Percentiles rank a stretch among this genome's conserved stretches.
These are phyloP conservation scores for Ellobium chinense DNA, from an alignment of 2,888 invertebrate genomes.

Conservation along the genomic window DNA sequence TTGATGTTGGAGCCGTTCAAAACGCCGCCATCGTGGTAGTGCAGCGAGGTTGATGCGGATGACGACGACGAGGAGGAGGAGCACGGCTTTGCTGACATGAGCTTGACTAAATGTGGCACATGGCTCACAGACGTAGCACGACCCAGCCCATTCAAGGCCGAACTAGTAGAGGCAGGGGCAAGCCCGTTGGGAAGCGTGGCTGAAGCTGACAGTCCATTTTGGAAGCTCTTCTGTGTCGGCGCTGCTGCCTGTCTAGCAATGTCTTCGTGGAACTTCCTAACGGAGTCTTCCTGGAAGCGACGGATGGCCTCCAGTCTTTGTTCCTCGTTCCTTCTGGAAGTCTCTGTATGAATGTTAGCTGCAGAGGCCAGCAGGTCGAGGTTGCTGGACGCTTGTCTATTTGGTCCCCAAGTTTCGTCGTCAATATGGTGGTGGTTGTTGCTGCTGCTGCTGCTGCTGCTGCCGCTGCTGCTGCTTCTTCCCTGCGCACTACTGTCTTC, in stretches of 20 bases:
- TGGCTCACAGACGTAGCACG: not conserved
- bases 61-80: not conserved
- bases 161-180: too few relatives aligned
- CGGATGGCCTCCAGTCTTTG: not conserved
- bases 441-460: too few relatives aligned
- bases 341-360: constrained; percentile 24
- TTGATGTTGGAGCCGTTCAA: not conserved
- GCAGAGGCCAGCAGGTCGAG: constrained; percentile 30
- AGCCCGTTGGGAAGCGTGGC: too few relatives aligned
- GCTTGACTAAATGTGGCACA: not conserved
- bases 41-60: not conserved
- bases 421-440: too few relatives aligned
- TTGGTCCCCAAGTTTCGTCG: not conserved
- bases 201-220: not conserved
- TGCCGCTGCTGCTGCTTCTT: not conserved
- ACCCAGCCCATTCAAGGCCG: not conserved
- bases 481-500: not conserved
- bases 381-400: constrained; percentile 5
- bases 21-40: not conserved
- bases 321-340: not conserved
- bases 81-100: not conserved
- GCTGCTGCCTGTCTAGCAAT: not conserved
- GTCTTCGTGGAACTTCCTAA: not conserved
- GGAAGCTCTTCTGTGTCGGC: not conserved
- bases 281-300: constrained; percentile 3